Evolutionary conservation across 37 sponge, comb jelly and placozoan genomes (phyloP).

Genomic region (Halichondria panicea): DNA sequence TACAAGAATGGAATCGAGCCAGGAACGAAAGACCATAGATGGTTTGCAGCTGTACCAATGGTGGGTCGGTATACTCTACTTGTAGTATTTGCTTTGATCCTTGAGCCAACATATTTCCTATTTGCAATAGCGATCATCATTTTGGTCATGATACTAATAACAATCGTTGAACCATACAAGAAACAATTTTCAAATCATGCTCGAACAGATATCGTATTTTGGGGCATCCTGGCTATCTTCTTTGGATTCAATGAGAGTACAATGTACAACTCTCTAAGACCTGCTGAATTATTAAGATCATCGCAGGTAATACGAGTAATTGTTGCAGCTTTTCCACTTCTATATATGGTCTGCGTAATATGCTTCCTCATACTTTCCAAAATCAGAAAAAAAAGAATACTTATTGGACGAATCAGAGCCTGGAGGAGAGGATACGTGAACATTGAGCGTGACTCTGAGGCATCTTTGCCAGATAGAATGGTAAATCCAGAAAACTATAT

Average conservation of each 20-base stretch:
- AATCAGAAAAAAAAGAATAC: not conserved
- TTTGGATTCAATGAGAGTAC: not conserved
- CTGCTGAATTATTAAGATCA: not conserved
- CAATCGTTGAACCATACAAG: constrained; percentile 6
- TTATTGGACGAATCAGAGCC: not conserved
- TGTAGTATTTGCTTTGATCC: constrained; percentile 19
- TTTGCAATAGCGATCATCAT: not conserved
- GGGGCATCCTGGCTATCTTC: not conserved
- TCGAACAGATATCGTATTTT: not conserved
- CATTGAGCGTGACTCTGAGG: not conserved
- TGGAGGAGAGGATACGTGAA: not conserved
- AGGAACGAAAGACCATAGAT: constrained; percentile 38
- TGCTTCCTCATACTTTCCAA: not conserved
- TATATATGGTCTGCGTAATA: not conserved
- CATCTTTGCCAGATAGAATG: not conserved
- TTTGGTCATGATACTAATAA: not conserved
- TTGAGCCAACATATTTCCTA: not conserved
- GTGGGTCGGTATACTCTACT: constrained; percentile 27
- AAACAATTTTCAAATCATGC: not conserved
- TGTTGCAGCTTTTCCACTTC: not conserved
- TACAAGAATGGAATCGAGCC: constrained; percentile 65
- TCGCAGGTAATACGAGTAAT: not conserved
- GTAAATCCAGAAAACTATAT: not conserved
- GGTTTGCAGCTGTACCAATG: constrained; percentile 58
- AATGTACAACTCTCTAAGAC: no score